Conservation (phyloP, 1,140 invertebrate species). For the Drosophila ironensis region DNA sequence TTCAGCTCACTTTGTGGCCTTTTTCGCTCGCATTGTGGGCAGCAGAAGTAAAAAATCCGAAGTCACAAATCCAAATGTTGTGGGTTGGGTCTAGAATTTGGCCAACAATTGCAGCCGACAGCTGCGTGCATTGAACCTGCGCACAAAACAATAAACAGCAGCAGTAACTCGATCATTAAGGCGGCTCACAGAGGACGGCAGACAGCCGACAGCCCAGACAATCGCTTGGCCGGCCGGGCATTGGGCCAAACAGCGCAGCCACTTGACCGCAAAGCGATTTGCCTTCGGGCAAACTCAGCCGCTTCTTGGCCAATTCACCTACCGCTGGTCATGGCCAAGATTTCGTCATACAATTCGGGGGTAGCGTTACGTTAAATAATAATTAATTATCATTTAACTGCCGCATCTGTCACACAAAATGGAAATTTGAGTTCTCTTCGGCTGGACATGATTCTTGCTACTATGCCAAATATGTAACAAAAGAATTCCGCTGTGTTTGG, state of each 20-base stretch:
- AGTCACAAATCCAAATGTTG: constrained; percentile 11
- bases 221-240: constrained; percentile 12
- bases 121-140: constrained; percentile 50
- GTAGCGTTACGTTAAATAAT: constrained; percentile 34
- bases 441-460: constrained; percentile 58
- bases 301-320: constrained; percentile 27
- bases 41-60: neutral
- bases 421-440: constrained; percentile 25
- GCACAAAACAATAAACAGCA: constrained; percentile 18
- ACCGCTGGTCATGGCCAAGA: constrained; percentile 37
- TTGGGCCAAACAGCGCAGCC: constrained; percentile 32
- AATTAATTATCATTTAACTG: constrained; percentile 51
- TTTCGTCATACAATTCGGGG: constrained; percentile 7
- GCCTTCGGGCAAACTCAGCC: constrained; percentile 4
- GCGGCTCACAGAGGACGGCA: neutral
- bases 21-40: constrained; percentile 38
- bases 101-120: constrained; percentile 34
- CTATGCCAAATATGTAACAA: constrained; percentile 61
- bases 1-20: constrained; percentile 40
- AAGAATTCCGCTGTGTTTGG: constrained; percentile 42
- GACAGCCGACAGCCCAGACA: constrained; percentile 38
- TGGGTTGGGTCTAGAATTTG: constrained; percentile 37
- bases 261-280: constrained; percentile 43
- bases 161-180: constrained; percentile 24
- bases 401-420: constrained; percentile 58